phyloP scores from a whole-genome alignment of 2,888 invertebrate species.

The Eumacrocentrus americanus region DNA sequence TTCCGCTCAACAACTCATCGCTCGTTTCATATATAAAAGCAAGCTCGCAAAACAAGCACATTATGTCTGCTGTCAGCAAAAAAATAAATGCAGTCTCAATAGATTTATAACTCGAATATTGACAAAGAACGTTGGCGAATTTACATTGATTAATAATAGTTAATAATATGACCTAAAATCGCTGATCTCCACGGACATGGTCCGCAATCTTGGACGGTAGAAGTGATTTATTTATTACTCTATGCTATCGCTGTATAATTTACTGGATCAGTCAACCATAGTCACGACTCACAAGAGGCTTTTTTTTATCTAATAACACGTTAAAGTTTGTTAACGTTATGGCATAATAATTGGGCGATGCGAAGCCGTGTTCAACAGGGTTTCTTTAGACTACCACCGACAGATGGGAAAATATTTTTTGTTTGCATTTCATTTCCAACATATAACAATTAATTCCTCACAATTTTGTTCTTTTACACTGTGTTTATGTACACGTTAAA shows the following conservation, averaged over 20 bases:
- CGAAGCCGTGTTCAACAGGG: no score
- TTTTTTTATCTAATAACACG: no score
- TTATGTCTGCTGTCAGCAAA: background rate
- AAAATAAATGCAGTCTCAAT: background rate
- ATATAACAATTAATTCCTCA: no score
- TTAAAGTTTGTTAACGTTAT: no score
- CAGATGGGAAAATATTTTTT: no score
- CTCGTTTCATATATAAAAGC: constrained; percentile 2
- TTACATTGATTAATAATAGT: background rate
- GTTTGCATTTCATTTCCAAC: no score
- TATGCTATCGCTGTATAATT: background rate
- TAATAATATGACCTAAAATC: background rate
- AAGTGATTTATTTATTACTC: background rate
- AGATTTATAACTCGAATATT: background rate
- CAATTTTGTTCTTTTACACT: no score
- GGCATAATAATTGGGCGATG: no score
- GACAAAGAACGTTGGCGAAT: background rate
- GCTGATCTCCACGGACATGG: background rate
- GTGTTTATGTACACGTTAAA: no score
- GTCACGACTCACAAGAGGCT: no score
- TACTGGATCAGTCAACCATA: no score
- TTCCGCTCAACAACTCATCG: constrained; percentile 7
- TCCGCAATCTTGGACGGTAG: background rate
- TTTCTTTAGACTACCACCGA: no score
- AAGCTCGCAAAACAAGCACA: background rate